phyloP scores from a whole-genome alignment of 2,797 vertebrate species.

The Crocodylus rhombifer region DNA sequence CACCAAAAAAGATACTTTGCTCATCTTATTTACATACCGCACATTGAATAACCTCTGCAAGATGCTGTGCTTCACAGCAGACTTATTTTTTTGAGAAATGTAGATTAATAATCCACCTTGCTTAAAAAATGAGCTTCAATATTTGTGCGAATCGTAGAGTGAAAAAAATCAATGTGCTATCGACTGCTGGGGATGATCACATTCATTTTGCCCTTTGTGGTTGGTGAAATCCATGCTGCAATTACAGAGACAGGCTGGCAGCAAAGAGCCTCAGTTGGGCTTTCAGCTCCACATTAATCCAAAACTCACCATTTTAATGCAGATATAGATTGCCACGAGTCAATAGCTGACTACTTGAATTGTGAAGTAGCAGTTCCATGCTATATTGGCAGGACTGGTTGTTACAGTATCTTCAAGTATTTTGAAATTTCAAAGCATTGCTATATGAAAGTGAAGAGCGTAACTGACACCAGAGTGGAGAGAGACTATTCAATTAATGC shows the following conservation, averaged over 20 bases:
- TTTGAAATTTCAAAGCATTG: slow-evolving; percentile 80
- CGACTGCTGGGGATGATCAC: slow-evolving; percentile 84
- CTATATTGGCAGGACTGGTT: slow-evolving; percentile 77
- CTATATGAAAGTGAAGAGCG: slow-evolving; percentile 61
- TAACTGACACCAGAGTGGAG: slow-evolving; percentile 57
- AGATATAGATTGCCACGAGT: slow-evolving; percentile 87
- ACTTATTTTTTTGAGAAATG: slow-evolving; percentile 79
- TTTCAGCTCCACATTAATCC: slow-evolving; percentile 88
- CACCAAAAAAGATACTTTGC: background rate
- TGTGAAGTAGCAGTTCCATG: slow-evolving; percentile 81
- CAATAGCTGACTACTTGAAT: slow-evolving; percentile 88
- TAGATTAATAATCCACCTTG: slow-evolving; percentile 83
- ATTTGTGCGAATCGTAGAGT: slow-evolving; percentile 84
- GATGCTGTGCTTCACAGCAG: slow-evolving; percentile 56
- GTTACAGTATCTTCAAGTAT: slow-evolving; percentile 78
- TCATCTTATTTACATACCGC: slow-evolving; percentile 58
- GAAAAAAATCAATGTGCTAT: slow-evolving; percentile 87
- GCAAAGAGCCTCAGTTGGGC: slow-evolving; percentile 85
- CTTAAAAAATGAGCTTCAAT: slow-evolving; percentile 84
- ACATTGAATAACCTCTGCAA: slow-evolving; percentile 63
- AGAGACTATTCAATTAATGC: slow-evolving; percentile 39
- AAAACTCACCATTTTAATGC: slow-evolving; percentile 87
- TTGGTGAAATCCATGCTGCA: slow-evolving; percentile 88
- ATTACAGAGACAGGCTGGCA: slow-evolving; percentile 87
- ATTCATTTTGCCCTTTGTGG: slow-evolving; percentile 89